Conservation (phyloP, 2,113 vertebrate species). For the Mungos mungo region DNA sequence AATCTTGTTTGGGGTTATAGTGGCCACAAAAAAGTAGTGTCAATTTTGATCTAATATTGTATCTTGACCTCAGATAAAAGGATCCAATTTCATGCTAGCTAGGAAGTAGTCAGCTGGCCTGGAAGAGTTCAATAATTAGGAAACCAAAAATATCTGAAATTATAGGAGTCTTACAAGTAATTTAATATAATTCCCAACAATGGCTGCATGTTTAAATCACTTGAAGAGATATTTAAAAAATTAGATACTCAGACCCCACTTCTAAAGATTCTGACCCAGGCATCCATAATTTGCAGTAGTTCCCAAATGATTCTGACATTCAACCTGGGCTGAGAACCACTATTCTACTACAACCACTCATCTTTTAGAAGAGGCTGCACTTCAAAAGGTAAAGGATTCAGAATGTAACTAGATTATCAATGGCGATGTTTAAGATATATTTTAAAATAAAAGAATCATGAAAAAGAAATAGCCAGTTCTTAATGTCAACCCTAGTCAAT, state of each 20-base stretch:
- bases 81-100: neutral
- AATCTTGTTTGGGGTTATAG: neutral
- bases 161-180: neutral
- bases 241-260: neutral
- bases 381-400: neutral
- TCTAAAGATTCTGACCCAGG: neutral
- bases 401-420: neutral
- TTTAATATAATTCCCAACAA: neutral
- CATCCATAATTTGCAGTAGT: neutral
- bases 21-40: neutral
- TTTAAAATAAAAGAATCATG: constrained; percentile 4
- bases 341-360: neutral
- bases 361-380: neutral
- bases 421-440: neutral
- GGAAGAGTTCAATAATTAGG: constrained; percentile 12
- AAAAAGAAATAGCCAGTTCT: neutral
- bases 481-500: neutral
- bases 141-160: neutral
- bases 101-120: neutral
- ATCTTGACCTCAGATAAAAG: neutral
- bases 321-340: neutral
- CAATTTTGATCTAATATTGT: neutral
- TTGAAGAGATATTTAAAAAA: neutral
- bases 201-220: neutral
- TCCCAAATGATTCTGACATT: neutral